A percentile compares a stretch with the other conserved stretches of the same genome.
phyloP scores from a whole-genome alignment of 1,140 invertebrate genomes.

The Drosophila nigromelanica region DNA sequence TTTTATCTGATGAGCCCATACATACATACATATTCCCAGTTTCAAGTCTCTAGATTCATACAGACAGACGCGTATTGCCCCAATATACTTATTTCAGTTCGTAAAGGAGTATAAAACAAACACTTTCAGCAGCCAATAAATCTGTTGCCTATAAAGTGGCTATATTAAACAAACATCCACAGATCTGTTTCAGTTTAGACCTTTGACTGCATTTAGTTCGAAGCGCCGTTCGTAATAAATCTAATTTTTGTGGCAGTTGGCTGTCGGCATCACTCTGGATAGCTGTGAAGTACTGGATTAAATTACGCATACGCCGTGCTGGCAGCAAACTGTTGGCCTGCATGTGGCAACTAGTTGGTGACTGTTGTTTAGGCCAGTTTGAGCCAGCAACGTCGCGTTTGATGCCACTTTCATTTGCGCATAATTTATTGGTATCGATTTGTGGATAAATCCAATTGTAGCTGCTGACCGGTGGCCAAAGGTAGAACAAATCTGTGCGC shows the following conservation, averaged over 20 bases:
- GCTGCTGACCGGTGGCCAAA: slow-evolving; percentile 15
- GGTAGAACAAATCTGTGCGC: slow-evolving; percentile 39
- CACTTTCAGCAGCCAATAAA: too few species aligned
- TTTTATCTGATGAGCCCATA: too few species aligned
- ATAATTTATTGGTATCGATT: slow-evolving; percentile 66
- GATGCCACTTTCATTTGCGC: slow-evolving; percentile 43
- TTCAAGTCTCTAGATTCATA: too few species aligned
- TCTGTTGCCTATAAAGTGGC: too few species aligned
- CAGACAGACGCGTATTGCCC: too few species aligned
- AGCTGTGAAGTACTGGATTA: neutral
- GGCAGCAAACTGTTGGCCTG: neutral
- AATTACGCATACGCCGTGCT: slow-evolving; percentile 26
- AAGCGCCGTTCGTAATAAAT: neutral
- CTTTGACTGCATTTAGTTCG: neutral
- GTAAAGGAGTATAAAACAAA: too few species aligned
- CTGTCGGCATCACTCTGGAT: neutral
- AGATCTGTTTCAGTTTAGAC: neutral
- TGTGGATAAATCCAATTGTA: slow-evolving; percentile 34
- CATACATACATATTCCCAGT: too few species aligned
- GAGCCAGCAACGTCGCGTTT: neutral
- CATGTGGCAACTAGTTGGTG: neutral
- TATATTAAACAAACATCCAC: neutral
- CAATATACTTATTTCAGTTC: too few species aligned
- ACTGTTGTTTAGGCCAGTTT: slow-evolving; percentile 15
- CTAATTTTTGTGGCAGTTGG: neutral